Conservation (phyloP, 2,113 vertebrate species). For the Pelmatolapia mariae region DNA sequence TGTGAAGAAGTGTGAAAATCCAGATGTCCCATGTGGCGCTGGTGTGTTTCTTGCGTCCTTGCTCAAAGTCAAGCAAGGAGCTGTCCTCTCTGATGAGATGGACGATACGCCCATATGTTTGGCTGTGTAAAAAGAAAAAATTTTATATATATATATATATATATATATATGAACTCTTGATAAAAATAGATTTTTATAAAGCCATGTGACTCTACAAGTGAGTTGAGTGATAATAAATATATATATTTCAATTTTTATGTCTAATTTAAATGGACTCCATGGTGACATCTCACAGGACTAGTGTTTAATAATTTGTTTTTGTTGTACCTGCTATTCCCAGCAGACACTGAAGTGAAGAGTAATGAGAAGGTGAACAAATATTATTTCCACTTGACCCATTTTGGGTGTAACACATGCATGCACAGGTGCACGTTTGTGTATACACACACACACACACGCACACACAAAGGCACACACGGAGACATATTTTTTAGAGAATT, state of each 20-base stretch:
- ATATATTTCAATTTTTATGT: not conserved
- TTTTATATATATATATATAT: not conserved
- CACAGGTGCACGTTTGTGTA: not conserved
- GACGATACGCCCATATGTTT: not conserved
- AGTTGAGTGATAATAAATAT: not conserved
- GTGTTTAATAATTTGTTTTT: conserved; percentile 19
- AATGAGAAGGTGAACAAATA: conserved; percentile 4
- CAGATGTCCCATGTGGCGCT: conserved; percentile 54
- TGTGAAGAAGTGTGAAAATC: conserved; percentile 60
- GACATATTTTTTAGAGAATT: not conserved
- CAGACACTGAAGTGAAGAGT: not conserved
- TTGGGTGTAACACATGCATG: not conserved
- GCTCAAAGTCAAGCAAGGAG: conserved; percentile 57
- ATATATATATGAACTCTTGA: not conserved
- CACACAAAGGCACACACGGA: fast-evolving
- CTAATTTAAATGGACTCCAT: not conserved
- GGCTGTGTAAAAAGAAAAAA: not conserved
- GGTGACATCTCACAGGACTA: not conserved
- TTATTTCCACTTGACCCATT: conserved; percentile 1
- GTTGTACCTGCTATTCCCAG: conserved; percentile 8
- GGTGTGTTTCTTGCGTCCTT: conserved; percentile 36
- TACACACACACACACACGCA: not conserved
- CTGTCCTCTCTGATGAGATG: conserved; percentile 8
- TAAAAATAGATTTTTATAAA: conserved; percentile 3
- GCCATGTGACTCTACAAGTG: not conserved